phyloP scores from a whole-genome alignment of 2,113 vertebrate genomes.

The Turdus rufiventris region DNA sequence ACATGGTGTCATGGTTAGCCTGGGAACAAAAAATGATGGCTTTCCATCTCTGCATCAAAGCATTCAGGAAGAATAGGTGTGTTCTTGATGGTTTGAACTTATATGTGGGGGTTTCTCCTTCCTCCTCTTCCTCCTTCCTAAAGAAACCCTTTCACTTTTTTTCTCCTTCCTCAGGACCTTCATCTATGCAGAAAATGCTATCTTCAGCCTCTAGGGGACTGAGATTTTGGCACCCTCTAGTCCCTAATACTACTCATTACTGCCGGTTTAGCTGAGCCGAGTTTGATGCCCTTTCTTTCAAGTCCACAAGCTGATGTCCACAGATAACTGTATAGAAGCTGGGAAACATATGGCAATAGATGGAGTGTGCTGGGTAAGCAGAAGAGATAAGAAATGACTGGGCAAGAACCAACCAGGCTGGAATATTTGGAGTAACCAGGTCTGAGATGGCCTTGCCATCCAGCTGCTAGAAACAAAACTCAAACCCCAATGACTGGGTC shows the following conservation, averaged over 20 bases:
- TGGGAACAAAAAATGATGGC: not conserved
- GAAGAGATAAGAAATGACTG: not conserved
- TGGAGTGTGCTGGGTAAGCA: not conserved
- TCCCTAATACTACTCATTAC: not conserved
- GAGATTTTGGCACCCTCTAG: not conserved
- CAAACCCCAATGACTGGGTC: not conserved
- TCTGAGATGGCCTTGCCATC: not conserved
- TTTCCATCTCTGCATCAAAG: not conserved
- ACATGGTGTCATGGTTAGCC: slow-evolving; percentile 17
- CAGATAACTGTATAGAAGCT: not conserved
- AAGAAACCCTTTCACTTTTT: not conserved
- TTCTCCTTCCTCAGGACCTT: not conserved
- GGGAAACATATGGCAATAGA: not conserved
- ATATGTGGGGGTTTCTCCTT: not conserved
- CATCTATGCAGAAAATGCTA: not conserved
- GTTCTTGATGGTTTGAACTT: not conserved
- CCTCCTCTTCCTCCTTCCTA: not conserved
- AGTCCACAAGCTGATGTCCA: not conserved
- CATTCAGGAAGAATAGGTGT: not conserved
- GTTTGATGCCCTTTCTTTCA: not conserved
- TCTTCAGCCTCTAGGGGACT: not conserved
- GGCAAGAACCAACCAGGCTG: not conserved
- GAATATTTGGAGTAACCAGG: not conserved
- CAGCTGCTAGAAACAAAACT: not conserved
- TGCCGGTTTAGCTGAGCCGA: not conserved